Conservation (phyloP, 2,888 invertebrate genomes). For the Brachypalpus laphriformis region DNA sequence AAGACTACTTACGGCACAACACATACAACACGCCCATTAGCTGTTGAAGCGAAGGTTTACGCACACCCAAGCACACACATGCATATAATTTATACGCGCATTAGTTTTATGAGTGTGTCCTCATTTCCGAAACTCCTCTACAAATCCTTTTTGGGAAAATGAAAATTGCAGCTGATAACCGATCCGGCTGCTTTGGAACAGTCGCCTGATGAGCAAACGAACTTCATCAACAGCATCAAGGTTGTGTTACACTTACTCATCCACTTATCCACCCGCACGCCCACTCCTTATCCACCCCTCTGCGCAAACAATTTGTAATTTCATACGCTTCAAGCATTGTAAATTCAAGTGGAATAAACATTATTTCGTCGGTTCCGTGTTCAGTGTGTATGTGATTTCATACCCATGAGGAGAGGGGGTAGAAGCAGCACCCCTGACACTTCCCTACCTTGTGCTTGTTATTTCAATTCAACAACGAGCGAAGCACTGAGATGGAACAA, state of each 20-base stretch:
- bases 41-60: background rate
- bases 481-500: conserved; percentile 25
- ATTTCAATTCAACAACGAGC: background rate
- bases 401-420: background rate
- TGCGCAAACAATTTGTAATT: conserved; percentile 48
- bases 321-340: conserved; percentile 30
- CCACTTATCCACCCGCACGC: background rate
- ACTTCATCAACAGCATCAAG: conserved; percentile 30
- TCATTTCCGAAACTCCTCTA: background rate
- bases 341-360: conserved; percentile 49
- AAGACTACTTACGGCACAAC: background rate
- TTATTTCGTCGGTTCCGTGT: conserved; percentile 14
- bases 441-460: background rate
- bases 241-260: background rate
- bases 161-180: conserved; percentile 52
- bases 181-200: background rate
- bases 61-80: background rate
- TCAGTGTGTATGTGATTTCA: background rate
- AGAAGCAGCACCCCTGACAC: too few species aligned
- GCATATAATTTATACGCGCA: conserved; percentile 34
- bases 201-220: conserved; percentile 9
- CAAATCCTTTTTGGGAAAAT: conserved; percentile 35
- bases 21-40: background rate
- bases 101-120: conserved; percentile 23
- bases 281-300: background rate